Base-by-base conservation (phyloP, 2,797 vertebrate species). In the Sphenopsis melanotis region DNA sequence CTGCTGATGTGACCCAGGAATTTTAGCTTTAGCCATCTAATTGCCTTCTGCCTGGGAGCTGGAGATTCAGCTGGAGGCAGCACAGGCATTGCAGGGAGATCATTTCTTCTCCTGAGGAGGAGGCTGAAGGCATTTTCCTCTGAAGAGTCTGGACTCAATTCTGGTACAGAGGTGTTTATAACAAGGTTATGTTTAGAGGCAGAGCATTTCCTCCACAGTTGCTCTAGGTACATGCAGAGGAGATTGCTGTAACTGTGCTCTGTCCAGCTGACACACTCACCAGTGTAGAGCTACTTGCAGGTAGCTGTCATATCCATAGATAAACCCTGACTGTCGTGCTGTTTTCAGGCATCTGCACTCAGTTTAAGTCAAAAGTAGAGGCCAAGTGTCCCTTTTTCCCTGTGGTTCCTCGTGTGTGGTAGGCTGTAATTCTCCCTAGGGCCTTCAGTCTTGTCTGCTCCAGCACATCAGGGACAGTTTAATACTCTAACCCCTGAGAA, bases 341-440 rank as follows among this genome's bases (percentile, higher is more conserved):
- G 36, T 41, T 82, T 89, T 76, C 83, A 88, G 36, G 46, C 50
- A 64, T 32, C 36, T 78, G 46, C 42, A 42, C 36, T 64, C 50
- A 32, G 22, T 60, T 92, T 36, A 42, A 79, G 32, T 39, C 26
- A 60, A 82, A 92, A 84, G 60, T 32, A 57, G 18, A 69, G 60
- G 39, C 24, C 26, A 53, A 49, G 49, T 36, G 10, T 27, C 29
- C 8, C 10, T 83, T 59, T 56, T 89, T 70, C 32, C 21, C 29
- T 70, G 34, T 30, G 26, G 41, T 61, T 68, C 30, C 20, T 78
- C 0, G 0, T 32, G 23, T 1, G 2, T 74, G 49, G 49, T 42
- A 15, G n/a, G 21, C 60, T 91, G 9, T 39, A 53, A 36, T 75
- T 83, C 44, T 95, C 68, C 17, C 17, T 15, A 70, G 10, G 29